Evolutionary conservation across 35 echinoderm and acorn worm genomes (phyloP).

Genomic region (Apostichopus californicus): DNA sequence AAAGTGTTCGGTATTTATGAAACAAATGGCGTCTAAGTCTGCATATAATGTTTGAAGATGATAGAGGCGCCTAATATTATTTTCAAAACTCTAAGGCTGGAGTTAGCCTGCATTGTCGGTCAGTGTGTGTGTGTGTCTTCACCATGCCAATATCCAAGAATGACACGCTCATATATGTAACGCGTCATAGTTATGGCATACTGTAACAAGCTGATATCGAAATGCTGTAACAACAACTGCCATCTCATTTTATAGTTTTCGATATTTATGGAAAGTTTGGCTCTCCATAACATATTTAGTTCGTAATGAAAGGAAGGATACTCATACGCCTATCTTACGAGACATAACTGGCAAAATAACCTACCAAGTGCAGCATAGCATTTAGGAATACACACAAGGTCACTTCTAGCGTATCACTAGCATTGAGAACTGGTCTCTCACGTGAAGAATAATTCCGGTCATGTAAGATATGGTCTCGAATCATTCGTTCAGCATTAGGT

Average conservation of each 20-base stretch:
- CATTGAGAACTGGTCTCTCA: conserved; percentile 1
- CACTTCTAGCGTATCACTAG: background rate
- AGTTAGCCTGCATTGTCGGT: no score
- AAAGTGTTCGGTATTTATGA: no score
- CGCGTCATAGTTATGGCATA: background rate
- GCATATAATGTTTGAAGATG: no score
- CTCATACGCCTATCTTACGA: background rate
- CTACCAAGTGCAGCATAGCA: conserved; percentile 5
- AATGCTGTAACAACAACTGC: background rate
- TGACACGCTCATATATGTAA: no score
- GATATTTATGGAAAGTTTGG: background rate
- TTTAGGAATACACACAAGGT: background rate
- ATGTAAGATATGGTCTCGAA: background rate
- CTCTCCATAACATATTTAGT: background rate
- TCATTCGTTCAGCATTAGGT: background rate
- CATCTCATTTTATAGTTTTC: background rate
- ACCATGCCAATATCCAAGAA: no score
- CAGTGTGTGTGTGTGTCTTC: no score
- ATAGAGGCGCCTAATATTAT: no score
- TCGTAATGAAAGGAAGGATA: background rate
- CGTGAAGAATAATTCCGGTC: conserved; percentile 27
- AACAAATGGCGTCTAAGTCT: no score
- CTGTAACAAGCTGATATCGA: background rate
- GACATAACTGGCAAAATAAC: background rate
- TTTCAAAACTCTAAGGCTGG: no score